Evolutionary conservation across 2,888 invertebrate genomes (phyloP), one percentile per base, ranked within the genome.

Genomic region (Tiphia femorata): DNA sequence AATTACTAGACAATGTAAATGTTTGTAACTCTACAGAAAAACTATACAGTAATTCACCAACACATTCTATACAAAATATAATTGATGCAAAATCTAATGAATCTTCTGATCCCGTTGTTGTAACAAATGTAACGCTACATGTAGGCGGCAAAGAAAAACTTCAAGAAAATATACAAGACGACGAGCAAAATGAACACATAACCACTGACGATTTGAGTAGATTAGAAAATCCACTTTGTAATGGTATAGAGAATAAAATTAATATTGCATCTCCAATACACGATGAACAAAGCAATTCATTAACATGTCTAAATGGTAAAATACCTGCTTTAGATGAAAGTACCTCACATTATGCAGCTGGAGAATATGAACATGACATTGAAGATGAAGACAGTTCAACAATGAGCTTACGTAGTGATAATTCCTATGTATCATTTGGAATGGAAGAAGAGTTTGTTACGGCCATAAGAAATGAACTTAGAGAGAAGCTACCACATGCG

Each of bases 361-460:
- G 21, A 12, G 47, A 48, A 14, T 33, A 35, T 25, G 65, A 66
- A 6, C 56, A 72, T 49, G 73, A 76, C 3, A 69, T 72, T 38
- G 78, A 78, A n/a, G 81, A 82, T 14, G 82, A 82, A 40, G 82
- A 80, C 52, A 88, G 57, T 44, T 88, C 88, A 58, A 86, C 86
- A 0, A 85, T 86, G 33, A 84, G 85, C 2, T 64, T 83, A 16
- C 79, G 84, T 2, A 87, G 84, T 50, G 84, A 87, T 27, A 85
- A 86, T 60, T 77, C 85, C 38, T 87, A 88, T 60, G 88, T 88
- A 16, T 86, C 87, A 0, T 87, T 89, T 53, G 86, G 86, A 14
- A 83, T 91, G 57, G 90, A 92, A 72, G 91, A 91, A 72, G 91
- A 91, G 73, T 89, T 90, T 66, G 90, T 91, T 70, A 86, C 89